These are phyloP conservation scores for Cynaeus angustus DNA, from an alignment of 2,888 invertebrate genomes.

Conservation along the genomic window DNA sequence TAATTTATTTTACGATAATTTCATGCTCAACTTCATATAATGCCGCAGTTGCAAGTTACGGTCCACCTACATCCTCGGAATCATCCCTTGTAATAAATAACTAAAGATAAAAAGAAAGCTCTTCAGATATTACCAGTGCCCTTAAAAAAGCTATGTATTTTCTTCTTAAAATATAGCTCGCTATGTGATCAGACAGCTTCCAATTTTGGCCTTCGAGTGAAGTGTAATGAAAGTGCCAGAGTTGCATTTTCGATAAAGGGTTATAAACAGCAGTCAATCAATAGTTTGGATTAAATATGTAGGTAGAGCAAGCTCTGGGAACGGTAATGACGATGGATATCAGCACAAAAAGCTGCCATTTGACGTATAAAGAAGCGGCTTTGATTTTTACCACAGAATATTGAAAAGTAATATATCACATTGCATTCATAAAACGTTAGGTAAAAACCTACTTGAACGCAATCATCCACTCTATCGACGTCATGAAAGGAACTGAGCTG, in stretches of 20 bases:
- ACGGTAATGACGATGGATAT: too few species aligned
- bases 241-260: not conserved
- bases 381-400: not conserved
- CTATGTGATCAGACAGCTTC: slow-evolving; percentile 5
- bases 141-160: not conserved
- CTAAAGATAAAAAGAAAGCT: slow-evolving; percentile 11
- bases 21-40: slow-evolving; percentile 42
- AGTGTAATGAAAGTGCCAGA: not conserved
- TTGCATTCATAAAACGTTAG: not conserved
- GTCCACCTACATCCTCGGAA: slow-evolving; percentile 21
- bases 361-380: too few species aligned
- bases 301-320: not conserved
- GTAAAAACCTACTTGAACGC: not conserved
- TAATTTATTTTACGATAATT: slow-evolving; percentile 50
- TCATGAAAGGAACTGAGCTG: slow-evolving; percentile 19
- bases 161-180: not conserved
- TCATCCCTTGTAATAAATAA: slow-evolving; percentile 29
- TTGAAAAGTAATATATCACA: not conserved
- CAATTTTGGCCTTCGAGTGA: not conserved
- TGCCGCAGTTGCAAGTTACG: slow-evolving; percentile 30
- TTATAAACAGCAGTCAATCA: not conserved
- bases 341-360: too few species aligned
- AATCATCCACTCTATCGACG: slow-evolving; percentile 24
- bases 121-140: not conserved
- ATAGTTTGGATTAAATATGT: not conserved